These are phyloP conservation scores for Apamea monoglypha DNA, from an alignment of 2,888 invertebrate species.

Conservation along the genomic window DNA sequence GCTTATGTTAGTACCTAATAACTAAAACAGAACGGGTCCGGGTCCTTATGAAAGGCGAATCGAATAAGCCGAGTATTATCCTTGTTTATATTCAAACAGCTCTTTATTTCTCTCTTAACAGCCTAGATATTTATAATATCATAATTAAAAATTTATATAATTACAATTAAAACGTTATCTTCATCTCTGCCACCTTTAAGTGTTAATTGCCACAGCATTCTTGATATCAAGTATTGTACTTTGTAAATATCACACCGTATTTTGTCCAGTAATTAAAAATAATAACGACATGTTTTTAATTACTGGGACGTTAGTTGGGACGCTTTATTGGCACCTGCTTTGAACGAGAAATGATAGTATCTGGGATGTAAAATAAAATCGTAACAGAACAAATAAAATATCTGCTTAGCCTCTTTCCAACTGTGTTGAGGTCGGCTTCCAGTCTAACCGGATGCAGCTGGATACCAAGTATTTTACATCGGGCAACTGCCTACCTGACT, in stretches of 20 bases:
- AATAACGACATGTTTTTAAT: constrained; percentile 55
- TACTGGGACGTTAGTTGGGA: constrained; percentile 27
- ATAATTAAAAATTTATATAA: constrained; percentile 48
- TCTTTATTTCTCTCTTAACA: constrained; percentile 10
- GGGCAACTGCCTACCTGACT: neutral
- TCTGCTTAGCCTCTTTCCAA: neutral
- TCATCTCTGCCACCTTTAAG: constrained; percentile 53
- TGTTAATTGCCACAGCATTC: constrained; percentile 51
- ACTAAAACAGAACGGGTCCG: no score
- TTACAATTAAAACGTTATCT: constrained; percentile 47
- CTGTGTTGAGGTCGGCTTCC: neutral
- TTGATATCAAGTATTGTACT: constrained; percentile 33
- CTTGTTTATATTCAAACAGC: neutral
- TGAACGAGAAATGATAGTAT: constrained; percentile 32
- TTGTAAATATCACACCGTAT: constrained; percentile 46
- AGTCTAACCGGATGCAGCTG: no score
- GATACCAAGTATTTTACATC: neutral
- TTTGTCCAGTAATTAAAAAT: constrained; percentile 53
- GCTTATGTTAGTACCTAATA: no score
- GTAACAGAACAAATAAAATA: constrained; percentile 7
- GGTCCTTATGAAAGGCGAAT: no score
- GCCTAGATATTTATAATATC: constrained; percentile 16
- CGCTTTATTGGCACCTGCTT: constrained; percentile 35
- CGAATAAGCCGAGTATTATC: no score
- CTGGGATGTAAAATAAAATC: constrained; percentile 14